Percentiles rank a stretch among this genome's conserved stretches.
These are phyloP conservation scores for Nemapogon koenigi DNA, from an alignment of 2,888 invertebrate genomes.

Conservation along the genomic window DNA sequence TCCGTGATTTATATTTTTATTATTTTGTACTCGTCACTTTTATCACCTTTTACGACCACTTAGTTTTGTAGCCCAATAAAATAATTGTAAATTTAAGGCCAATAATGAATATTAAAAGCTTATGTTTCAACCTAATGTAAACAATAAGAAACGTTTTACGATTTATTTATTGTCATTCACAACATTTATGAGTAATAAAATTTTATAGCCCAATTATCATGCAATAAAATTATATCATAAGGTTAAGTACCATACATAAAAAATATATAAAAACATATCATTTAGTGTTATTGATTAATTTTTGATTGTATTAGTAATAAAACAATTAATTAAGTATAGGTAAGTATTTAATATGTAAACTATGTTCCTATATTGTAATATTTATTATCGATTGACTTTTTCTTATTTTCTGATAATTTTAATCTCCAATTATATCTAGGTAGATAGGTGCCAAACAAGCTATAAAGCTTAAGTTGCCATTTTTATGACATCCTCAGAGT, in stretches of 20 bases:
- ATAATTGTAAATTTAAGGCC: neutral
- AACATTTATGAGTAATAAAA: slow-evolving; percentile 4
- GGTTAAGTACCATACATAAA: neutral
- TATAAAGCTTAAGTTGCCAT: too few relatives aligned
- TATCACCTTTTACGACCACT: slow-evolving; percentile 4
- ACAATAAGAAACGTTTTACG: slow-evolving; percentile 4
- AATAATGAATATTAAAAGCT: neutral
- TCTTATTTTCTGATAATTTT: too few relatives aligned
- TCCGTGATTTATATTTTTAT: slow-evolving; percentile 41
- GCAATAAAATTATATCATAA: slow-evolving; percentile 7
- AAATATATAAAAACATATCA: neutral
- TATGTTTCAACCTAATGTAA: slow-evolving; percentile 2
- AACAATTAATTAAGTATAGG: too few relatives aligned
- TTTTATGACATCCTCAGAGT: too few relatives aligned
- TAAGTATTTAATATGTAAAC: too few relatives aligned
- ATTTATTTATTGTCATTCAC: slow-evolving; percentile 2
- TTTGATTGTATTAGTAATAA: too few relatives aligned
- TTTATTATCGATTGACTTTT: too few relatives aligned
- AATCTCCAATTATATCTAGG: too few relatives aligned
- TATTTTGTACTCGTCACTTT: slow-evolving; percentile 7
- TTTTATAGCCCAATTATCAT: slow-evolving; percentile 6
- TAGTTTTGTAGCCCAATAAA: neutral
- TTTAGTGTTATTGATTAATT: too few relatives aligned
- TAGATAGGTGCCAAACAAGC: too few relatives aligned
- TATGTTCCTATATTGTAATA: too few relatives aligned